phyloP scores from a whole-genome alignment of 2,888 invertebrate genomes.

The Metalampra italica region DNA sequence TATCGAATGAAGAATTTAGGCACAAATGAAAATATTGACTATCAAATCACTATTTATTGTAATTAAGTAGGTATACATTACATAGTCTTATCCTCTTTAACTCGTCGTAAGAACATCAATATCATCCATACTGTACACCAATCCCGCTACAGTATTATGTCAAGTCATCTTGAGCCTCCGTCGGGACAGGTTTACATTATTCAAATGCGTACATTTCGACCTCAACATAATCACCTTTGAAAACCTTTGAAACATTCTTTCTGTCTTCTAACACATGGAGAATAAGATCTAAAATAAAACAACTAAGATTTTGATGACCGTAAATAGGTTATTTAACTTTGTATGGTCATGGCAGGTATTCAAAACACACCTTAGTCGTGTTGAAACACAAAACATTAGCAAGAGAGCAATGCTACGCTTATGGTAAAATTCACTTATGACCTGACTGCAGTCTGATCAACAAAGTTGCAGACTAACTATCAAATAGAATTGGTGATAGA shows the following conservation, averaged over 20 bases:
- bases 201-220: slow-evolving; percentile 62
- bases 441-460: slow-evolving; percentile 17
- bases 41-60: no score
- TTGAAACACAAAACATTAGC: slow-evolving; percentile 53
- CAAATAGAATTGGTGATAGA: no score
- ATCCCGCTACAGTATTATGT: slow-evolving; percentile 58
- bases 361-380: slow-evolving; percentile 52
- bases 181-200: slow-evolving; percentile 70
- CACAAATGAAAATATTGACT: no score
- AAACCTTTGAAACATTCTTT: slow-evolving; percentile 15
- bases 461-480: background rate
- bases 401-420: slow-evolving; percentile 39
- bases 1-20: no score
- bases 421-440: slow-evolving; percentile 42
- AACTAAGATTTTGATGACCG: slow-evolving; percentile 7
- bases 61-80: background rate
- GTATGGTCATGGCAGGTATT: slow-evolving; percentile 38
- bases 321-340: slow-evolving; percentile 21
- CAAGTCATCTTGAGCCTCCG: slow-evolving; percentile 65
- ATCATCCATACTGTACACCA: slow-evolving; percentile 44
- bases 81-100: slow-evolving; percentile 10
- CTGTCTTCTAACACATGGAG: slow-evolving; percentile 10
- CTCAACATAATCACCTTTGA: slow-evolving; percentile 23
- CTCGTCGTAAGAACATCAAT: slow-evolving; percentile 22
- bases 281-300: slow-evolving; percentile 25